Evolutionary conservation across 2,113 vertebrate genomes (phyloP).

Genomic region (Eonycteris spelaea): DNA sequence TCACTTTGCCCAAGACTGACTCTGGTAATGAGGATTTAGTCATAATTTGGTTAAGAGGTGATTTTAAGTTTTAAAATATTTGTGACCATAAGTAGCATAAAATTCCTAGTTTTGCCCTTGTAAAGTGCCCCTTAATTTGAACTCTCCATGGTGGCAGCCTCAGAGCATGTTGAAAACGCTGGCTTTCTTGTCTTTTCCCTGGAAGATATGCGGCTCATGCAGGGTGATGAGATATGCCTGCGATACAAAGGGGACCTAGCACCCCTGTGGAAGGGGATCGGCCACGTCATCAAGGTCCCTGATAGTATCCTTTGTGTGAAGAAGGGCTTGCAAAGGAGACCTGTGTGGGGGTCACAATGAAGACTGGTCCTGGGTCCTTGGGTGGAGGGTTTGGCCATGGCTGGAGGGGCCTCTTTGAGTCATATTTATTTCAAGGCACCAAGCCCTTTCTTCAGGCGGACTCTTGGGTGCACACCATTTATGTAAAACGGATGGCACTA

Average conservation of each 20-base stretch:
- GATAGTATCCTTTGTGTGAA: constrained; percentile 94
- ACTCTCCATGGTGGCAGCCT: background rate
- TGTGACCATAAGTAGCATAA: constrained; percentile 36
- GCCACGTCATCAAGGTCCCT: constrained; percentile 99
- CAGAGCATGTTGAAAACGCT: background rate
- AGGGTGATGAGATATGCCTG: constrained; percentile 98
- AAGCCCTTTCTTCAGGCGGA: background rate
- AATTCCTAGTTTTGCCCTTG: constrained; percentile 46
- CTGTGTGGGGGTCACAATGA: background rate
- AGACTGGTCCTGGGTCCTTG: background rate
- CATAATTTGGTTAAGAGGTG: constrained; percentile 68
- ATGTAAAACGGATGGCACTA: background rate
- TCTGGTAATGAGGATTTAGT: constrained; percentile 88
- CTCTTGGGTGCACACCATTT: background rate
- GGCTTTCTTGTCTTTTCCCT: constrained; percentile 32
- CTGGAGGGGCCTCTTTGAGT: background rate
- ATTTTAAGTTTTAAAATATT: constrained; percentile 76
- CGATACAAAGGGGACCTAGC: constrained; percentile 97
- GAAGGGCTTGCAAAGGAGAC: background rate
- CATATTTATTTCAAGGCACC: background rate
- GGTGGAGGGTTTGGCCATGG: background rate
- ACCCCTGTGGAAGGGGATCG: constrained; percentile 96
- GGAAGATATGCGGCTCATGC: constrained; percentile 98
- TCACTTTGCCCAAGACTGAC: constrained; percentile 99
- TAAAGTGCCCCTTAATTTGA: constrained; percentile 48